Conservation (phyloP, 1,140 invertebrate genomes). For the Oncopeltus fasciatus region DNA sequence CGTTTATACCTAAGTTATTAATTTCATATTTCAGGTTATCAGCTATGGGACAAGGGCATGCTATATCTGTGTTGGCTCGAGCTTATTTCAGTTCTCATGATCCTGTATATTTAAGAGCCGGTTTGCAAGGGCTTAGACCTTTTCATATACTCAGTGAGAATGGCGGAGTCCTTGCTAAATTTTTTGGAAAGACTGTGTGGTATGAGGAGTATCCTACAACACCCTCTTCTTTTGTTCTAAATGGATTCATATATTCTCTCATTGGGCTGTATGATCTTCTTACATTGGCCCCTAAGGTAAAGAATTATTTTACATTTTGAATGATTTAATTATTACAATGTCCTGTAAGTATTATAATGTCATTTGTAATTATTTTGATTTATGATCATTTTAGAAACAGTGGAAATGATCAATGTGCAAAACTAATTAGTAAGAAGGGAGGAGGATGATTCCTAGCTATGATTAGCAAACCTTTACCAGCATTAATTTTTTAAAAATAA, state of each 20-base stretch:
- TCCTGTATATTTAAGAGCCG: conserved; percentile 61
- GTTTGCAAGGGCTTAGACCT: conserved; percentile 60
- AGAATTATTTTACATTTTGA: neutral
- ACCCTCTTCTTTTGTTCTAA: conserved; percentile 88
- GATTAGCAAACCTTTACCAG: no score
- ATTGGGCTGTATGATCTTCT: conserved; percentile 45
- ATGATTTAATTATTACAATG: no score
- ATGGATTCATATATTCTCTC: conserved; percentile 96
- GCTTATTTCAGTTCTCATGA: conserved; percentile 74
- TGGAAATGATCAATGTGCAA: no score
- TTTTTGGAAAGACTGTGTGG: conserved; percentile 62
- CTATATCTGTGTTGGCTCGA: conserved; percentile 78
- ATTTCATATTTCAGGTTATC: conserved; percentile 54
- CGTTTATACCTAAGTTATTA: neutral
- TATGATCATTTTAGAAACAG: no score
- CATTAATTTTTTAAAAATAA: no score
- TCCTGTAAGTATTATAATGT: no score
- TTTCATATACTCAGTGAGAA: conserved; percentile 50
- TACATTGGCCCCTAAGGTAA: conserved; percentile 16
- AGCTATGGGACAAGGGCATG: conserved; percentile 95
- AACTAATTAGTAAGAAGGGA: no score
- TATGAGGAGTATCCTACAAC: conserved; percentile 98
- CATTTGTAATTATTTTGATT: no score
- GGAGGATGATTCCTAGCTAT: no score
- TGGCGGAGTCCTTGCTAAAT: conserved; percentile 74